Conservation (phyloP, 2,888 invertebrate genomes). For the Cyclophora punctaria region DNA sequence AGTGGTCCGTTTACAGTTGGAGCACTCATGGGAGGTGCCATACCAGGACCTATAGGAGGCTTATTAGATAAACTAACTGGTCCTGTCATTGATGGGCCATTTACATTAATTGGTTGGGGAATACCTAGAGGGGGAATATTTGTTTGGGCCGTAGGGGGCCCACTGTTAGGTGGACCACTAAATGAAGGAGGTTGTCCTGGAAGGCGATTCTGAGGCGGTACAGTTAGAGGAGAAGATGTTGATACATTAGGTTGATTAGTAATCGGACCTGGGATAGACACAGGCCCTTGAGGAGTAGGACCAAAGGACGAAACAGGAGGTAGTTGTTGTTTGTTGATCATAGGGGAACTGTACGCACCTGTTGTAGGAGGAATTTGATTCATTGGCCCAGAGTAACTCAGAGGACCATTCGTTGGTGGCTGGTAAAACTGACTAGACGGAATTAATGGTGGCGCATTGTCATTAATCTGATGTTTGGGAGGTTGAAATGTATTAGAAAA, state of each 20-base stretch:
- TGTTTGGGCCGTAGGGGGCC: slow-evolving; percentile 10
- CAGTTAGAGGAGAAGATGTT: slow-evolving; percentile 31
- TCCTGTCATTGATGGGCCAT: slow-evolving; percentile 8
- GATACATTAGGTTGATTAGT: slow-evolving; percentile 40
- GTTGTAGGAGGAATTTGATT: slow-evolving; percentile 26
- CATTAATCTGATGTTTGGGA: slow-evolving; percentile 54
- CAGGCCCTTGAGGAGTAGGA: slow-evolving; percentile 9
- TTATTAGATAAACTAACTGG: background rate
- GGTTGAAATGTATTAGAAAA: slow-evolving; percentile 38
- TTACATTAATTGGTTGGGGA: slow-evolving; percentile 5
- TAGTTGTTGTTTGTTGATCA: slow-evolving; percentile 5
- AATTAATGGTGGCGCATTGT: slow-evolving; percentile 60
- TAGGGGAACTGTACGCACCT: slow-evolving; percentile 26
- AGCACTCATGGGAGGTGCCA: slow-evolving; percentile 14
- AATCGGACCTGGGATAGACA: slow-evolving; percentile 18
- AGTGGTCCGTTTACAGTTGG: slow-evolving; percentile 13
- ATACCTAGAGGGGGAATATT: background rate
- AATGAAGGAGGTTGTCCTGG: slow-evolving; percentile 32
- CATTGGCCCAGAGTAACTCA: slow-evolving; percentile 12
- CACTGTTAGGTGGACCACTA: slow-evolving; percentile 23
- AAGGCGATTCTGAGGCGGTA: slow-evolving; percentile 44
- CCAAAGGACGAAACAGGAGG: slow-evolving; percentile 6
- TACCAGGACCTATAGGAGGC: slow-evolving; percentile 3
- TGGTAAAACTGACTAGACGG: slow-evolving; percentile 62
- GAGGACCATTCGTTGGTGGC: slow-evolving; percentile 54